phyloP scores from a whole-genome alignment of 1,140 invertebrate species.

The Tetramorium parvispinum region DNA sequence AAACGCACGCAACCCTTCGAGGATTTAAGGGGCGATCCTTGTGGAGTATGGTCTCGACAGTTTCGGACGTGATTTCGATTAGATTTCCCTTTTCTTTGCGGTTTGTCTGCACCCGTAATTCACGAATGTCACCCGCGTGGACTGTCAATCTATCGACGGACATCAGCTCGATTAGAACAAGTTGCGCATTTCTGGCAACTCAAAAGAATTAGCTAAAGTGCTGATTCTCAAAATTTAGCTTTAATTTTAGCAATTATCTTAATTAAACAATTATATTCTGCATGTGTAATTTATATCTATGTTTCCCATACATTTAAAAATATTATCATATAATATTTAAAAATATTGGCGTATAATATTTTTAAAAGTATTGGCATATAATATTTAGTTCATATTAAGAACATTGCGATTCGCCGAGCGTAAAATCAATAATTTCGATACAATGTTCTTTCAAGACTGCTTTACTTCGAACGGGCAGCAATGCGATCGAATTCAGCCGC shows the following conservation, averaged over 20 bases:
- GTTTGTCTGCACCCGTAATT: conserved; percentile 59
- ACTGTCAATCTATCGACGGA: conserved; percentile 5
- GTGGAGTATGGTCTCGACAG: conserved; percentile 73
- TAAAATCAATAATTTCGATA: neutral
- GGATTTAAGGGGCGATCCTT: conserved; percentile 71
- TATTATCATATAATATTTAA: neutral
- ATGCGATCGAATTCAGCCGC: neutral
- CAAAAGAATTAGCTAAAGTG: neutral
- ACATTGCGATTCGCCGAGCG: neutral
- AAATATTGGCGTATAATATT: neutral
- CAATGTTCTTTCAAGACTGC: neutral
- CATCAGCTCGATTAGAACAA: conserved; percentile 8
- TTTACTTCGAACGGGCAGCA: neutral
- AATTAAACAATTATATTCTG: neutral
- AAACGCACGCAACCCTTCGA: conserved; percentile 74
- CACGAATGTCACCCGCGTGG: conserved; percentile 37
- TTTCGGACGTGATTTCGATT: conserved; percentile 74
- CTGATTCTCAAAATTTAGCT: conserved; percentile 2
- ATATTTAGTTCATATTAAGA: neutral
- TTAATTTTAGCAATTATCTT: neutral
- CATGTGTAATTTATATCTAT: neutral
- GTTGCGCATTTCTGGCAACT: too few species aligned
- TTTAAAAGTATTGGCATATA: neutral
- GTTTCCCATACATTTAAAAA: neutral
- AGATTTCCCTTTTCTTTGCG: conserved; percentile 72